Evolutionary conservation across 2,113 vertebrate species (phyloP), one percentile per base, ranked within the genome.

Genomic region (Mystacornis crossleyi): DNA sequence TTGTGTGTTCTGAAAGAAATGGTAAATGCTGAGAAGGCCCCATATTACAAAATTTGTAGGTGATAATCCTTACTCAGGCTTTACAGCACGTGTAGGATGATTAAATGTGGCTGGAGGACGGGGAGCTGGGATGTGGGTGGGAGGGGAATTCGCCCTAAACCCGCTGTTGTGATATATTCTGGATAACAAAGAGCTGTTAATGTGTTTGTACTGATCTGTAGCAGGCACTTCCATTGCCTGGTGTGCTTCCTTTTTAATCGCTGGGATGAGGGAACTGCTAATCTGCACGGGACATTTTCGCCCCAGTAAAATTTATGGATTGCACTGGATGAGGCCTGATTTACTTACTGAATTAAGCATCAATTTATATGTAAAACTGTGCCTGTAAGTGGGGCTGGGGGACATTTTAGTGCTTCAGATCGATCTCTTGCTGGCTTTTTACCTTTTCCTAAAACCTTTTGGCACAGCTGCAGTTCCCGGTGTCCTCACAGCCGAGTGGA

Each of bases 381-480:
- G 86, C 82, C 48, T 69, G 18, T 29, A 65, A 95, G 51, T 57
- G 80, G 67, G 79, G 75, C 79, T 73, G 54, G 50, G 90, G 90
- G 89, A 83, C 75, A 4, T 81, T 86, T 93, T 14, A 92, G 64
- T 86, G 94, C 81, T 62, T 93, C 58, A 9, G 10, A 9, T 71
- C 1, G 4, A 48, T 67, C 2, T 8, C 94, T 95, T 73, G 95
- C 95, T 95, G 90, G 3, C 17, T 79, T 95, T 94, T 94, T 88
- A 57, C 77, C n/a, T 95, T 95, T 95, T 65, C 62, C 88, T 86
- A 15, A 95, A 96, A 73, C 71, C 67, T 73, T 95, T 62, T 95
- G 94, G 96, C 94, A 54, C 88, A 53, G 90, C 85, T 80, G 88
- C 82, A 57, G 1, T 45, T 93, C 80, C 65, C 53, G 1, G 8